These are phyloP conservation scores for Discoglossus pictus DNA, from an alignment of 2,797 vertebrate genomes.

Conservation along the genomic window DNA sequence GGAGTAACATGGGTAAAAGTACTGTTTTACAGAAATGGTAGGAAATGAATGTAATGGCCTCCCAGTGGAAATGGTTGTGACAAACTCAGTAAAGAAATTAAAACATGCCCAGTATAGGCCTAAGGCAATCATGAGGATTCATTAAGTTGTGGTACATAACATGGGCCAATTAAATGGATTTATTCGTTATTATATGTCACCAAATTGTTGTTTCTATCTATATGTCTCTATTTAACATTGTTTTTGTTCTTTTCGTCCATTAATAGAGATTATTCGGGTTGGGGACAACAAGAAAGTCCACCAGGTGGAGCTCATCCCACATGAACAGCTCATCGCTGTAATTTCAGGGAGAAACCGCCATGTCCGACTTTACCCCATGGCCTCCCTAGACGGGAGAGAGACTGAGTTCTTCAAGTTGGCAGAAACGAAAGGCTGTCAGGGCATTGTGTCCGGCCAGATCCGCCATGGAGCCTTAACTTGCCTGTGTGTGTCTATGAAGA, in stretches of 20 bases:
- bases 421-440: constrained; percentile 93
- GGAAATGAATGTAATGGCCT: too few relatives aligned
- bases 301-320: constrained; percentile 89
- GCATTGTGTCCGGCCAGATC: constrained; percentile 83
- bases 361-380: constrained; percentile 87
- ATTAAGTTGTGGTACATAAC: too few relatives aligned
- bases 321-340: constrained; percentile 92
- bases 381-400: constrained; percentile 89
- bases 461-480: constrained; percentile 84
- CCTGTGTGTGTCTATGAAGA: constrained; percentile 95
- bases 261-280: constrained; percentile 91
- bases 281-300: constrained; percentile 97
- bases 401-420: constrained; percentile 89
- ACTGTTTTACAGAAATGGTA: too few relatives aligned
- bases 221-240: too few relatives aligned
- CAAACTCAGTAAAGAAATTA: too few relatives aligned
- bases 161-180: too few relatives aligned
- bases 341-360: constrained; percentile 97
- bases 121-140: too few relatives aligned
- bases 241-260: constrained; percentile 9
- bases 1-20: too few relatives aligned
- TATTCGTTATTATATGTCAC: too few relatives aligned
- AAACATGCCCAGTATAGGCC: too few relatives aligned
- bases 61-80: too few relatives aligned
- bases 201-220: too few relatives aligned